Percentiles rank a stretch among this genome's conserved stretches.
phyloP scores from a whole-genome alignment of 2,888 invertebrate species.

The Girardia tigrina region DNA sequence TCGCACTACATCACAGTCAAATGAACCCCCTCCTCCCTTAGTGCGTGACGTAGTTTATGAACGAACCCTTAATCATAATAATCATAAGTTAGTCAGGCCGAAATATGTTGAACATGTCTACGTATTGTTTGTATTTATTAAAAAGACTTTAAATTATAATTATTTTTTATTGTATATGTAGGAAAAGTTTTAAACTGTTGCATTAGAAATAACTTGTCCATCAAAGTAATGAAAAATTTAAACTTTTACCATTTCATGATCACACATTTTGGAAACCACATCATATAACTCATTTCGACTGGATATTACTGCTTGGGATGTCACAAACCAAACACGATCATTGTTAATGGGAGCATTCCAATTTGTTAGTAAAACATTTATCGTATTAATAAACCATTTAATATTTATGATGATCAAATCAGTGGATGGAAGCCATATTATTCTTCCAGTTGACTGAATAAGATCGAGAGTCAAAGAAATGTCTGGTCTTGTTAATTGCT shows the following conservation, averaged over 20 bases:
- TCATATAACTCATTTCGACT: background rate
- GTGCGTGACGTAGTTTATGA: too few species aligned
- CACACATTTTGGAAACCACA: background rate
- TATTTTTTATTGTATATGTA: too few species aligned
- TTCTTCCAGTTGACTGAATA: background rate
- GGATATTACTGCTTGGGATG: background rate
- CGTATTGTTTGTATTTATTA: too few species aligned
- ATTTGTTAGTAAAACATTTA: constrained; percentile 5
- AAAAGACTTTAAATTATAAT: too few species aligned
- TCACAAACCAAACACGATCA: constrained; percentile 30
- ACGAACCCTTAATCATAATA: too few species aligned
- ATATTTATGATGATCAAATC: background rate
- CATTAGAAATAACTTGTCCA: too few species aligned
- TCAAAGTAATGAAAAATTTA: too few species aligned
- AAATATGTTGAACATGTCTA: too few species aligned
- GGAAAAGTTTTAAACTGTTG: too few species aligned
- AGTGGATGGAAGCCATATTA: background rate
- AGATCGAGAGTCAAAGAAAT: background rate
- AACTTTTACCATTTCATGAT: background rate
- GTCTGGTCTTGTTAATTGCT: background rate
- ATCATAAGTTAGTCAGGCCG: too few species aligned
- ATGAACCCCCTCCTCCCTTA: too few species aligned
- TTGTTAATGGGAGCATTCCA: constrained; percentile 24
- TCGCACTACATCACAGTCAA: too few species aligned
- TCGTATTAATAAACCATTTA: constrained; percentile 16